phyloP scores from a whole-genome alignment of 1,140 invertebrate species.

The Zaprionus camerounensis region DNA sequence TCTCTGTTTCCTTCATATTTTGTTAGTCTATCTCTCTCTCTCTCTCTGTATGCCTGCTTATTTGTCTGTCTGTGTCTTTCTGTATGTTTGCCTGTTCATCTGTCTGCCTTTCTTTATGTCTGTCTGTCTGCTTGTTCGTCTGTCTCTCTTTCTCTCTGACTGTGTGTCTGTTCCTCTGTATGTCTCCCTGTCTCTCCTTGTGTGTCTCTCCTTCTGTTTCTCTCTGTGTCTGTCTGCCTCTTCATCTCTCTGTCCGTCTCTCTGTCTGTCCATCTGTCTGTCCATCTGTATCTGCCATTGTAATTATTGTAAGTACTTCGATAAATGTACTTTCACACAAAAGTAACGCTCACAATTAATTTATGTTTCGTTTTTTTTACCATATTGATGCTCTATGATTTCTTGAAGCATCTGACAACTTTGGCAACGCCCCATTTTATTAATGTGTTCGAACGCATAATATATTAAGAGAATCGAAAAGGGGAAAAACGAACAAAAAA shows the following conservation, averaged over 20 bases:
- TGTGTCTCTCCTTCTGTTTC: neutral
- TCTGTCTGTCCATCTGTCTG: neutral
- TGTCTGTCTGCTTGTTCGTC: slow-evolving; percentile 7
- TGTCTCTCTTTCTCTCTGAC: neutral
- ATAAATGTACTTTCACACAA: slow-evolving; percentile 30
- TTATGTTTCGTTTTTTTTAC: slow-evolving; percentile 64
- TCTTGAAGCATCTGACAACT: slow-evolving; percentile 61
- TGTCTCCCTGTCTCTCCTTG: too few relatives aligned
- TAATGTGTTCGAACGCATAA: slow-evolving; percentile 73
- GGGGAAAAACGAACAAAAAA: neutral
- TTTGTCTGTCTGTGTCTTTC: slow-evolving; percentile 11
- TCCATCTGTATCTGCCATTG: slow-evolving; percentile 51
- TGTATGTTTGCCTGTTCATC: slow-evolving; percentile 28
- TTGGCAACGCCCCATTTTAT: slow-evolving; percentile 68
- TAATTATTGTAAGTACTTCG: slow-evolving; percentile 78
- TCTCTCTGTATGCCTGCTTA: slow-evolving; percentile 15
- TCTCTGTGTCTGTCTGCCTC: neutral
- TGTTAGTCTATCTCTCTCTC: neutral
- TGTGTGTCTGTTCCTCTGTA: neutral
- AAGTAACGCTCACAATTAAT: slow-evolving; percentile 64
- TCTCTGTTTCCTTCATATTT: neutral
- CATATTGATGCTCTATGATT: slow-evolving; percentile 56
- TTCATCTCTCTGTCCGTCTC: neutral
- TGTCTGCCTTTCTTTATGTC: slow-evolving; percentile 13
- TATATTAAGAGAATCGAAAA: slow-evolving; percentile 56